Conservation (phyloP, 2,797 vertebrate species). For the Hozukius guyotensis region DNA sequence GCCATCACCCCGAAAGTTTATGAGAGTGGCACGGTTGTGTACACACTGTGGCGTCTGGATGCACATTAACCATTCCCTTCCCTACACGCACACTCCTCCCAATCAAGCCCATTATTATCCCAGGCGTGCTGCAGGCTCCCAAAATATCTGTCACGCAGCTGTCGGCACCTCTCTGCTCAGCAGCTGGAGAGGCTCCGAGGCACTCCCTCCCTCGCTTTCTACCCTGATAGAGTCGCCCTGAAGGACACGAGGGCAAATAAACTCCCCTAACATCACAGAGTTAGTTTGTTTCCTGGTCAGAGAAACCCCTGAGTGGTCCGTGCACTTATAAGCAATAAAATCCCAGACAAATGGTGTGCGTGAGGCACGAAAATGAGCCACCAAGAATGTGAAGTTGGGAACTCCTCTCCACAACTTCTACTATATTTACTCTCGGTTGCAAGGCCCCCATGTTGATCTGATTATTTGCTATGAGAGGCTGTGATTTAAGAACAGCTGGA, state of each 20-base stretch:
- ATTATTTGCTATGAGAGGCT: not conserved
- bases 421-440: not conserved
- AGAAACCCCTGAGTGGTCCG: slow-evolving; percentile 27
- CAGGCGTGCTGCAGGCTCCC: slow-evolving; percentile 63
- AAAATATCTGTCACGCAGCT: slow-evolving; percentile 81
- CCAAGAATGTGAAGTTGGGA: slow-evolving; percentile 18
- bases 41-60: slow-evolving; percentile 62
- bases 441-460: not conserved
- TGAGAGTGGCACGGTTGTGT: slow-evolving; percentile 54
- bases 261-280: not conserved
- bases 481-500: slow-evolving; percentile 4
- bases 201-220: slow-evolving; percentile 34
- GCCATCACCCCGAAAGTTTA: slow-evolving; percentile 41
- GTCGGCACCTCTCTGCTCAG: slow-evolving; percentile 75
- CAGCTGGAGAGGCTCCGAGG: slow-evolving; percentile 71
- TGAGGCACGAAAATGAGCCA: slow-evolving; percentile 38
- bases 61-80: slow-evolving; percentile 50
- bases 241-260: slow-evolving; percentile 14
- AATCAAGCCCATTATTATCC: slow-evolving; percentile 77
- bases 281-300: slow-evolving; percentile 25
- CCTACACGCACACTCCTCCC: slow-evolving; percentile 61
- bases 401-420: not conserved
- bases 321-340: slow-evolving; percentile 47
- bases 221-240: slow-evolving; percentile 12
- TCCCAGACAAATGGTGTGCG: slow-evolving; percentile 41